A percentile compares a stretch with the other conserved stretches of the same genome.
These are phyloP conservation scores for Drosophila helvetica DNA, from an alignment of 2,888 invertebrate species.

Conservation along the genomic window DNA sequence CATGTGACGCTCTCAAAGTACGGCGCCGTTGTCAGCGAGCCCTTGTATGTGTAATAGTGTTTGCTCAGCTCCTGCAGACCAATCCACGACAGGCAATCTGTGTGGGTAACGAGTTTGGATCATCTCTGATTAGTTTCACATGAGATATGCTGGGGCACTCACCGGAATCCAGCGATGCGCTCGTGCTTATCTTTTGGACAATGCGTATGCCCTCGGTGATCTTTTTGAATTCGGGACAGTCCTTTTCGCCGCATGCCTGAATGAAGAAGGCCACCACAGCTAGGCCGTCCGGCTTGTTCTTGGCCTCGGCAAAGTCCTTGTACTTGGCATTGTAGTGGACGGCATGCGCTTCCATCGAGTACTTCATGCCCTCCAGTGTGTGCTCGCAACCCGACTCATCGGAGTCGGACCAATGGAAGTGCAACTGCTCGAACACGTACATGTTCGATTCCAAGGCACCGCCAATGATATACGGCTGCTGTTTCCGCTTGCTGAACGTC, in stretches of 20 bases:
- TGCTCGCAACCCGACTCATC: constrained; percentile 92
- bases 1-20: constrained; percentile 90
- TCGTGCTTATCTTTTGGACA: constrained; percentile 82
- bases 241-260: constrained; percentile 86
- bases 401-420: constrained; percentile 92
- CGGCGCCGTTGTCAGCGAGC: constrained; percentile 89
- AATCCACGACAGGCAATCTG: constrained; percentile 89
- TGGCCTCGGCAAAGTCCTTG: constrained; percentile 87
- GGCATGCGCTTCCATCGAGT: constrained; percentile 91
- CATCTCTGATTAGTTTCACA: neutral
- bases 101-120: too few relatives aligned
- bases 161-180: constrained; percentile 83
- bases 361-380: constrained; percentile 89
- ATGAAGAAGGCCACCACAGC: constrained; percentile 89
- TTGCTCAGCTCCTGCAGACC: constrained; percentile 88
- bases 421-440: constrained; percentile 90
- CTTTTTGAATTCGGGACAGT: constrained; percentile 86
- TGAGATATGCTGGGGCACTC: constrained; percentile 16
- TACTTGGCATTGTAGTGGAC: constrained; percentile 91
- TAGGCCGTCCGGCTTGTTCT: constrained; percentile 88
- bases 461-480: constrained; percentile 86
- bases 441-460: constrained; percentile 87
- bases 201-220: constrained; percentile 85
- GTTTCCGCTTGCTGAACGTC: constrained; percentile 86
- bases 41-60: constrained; percentile 89